These are phyloP conservation scores for Tokudaia tokunoshimensis DNA, from an alignment of 2,797 vertebrate genomes.

Conservation along the genomic window DNA sequence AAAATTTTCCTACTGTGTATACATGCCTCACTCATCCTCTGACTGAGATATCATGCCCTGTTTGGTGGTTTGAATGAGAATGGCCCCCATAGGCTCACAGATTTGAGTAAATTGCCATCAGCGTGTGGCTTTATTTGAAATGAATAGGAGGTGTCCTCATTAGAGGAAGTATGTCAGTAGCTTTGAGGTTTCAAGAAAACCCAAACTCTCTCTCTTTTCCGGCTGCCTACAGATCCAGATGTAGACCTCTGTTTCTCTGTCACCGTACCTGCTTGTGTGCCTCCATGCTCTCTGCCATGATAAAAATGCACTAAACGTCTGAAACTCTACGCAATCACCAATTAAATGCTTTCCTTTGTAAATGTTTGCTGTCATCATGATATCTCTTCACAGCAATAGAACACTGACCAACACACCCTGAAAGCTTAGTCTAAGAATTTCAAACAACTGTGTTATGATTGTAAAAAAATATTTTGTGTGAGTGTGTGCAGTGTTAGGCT, in stretches of 20 bases:
- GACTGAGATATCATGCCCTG: background rate
- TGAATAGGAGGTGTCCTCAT: background rate
- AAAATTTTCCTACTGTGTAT: background rate
- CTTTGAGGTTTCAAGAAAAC: background rate
- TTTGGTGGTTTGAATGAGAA: background rate
- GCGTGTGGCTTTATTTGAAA: background rate
- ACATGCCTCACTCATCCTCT: fast-evolving
- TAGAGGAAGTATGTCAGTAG: background rate
- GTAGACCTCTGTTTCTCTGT: background rate
- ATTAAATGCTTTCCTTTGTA: background rate
- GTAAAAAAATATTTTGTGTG: background rate
- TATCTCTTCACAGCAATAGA: background rate
- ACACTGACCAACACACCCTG: background rate
- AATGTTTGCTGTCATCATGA: background rate
- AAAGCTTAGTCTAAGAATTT: background rate
- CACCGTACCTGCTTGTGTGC: background rate
- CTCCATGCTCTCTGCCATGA: no score
- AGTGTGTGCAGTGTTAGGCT: background rate
- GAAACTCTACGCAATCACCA: background rate
- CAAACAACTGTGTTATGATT: background rate
- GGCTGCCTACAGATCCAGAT: background rate
- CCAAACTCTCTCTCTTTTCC: background rate
- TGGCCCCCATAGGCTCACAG: no score
- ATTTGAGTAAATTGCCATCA: background rate
- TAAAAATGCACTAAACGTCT: no score